These are phyloP conservation scores for Verasper variegatus DNA, from an alignment of 2,113 vertebrate species.

Conservation along the genomic window DNA sequence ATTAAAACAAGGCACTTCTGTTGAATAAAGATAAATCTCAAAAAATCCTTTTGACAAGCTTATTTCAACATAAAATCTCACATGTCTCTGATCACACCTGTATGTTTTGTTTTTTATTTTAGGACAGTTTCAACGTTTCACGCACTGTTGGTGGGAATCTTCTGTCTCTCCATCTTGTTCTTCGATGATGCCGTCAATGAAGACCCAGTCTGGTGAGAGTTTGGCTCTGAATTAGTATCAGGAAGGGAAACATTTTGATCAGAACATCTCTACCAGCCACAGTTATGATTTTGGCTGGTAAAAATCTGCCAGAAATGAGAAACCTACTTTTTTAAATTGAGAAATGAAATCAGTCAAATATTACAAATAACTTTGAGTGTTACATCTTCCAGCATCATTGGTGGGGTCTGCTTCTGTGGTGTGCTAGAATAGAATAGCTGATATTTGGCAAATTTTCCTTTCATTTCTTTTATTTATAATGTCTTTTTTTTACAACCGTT, in stretches of 20 bases:
- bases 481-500: no score
- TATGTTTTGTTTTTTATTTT: slow-evolving; percentile 53
- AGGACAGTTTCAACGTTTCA: slow-evolving; percentile 97
- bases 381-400: no score
- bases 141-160: slow-evolving; percentile 90
- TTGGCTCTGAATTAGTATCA: no score
- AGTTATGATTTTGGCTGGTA: not conserved
- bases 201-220: slow-evolving; percentile 94
- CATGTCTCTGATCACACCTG: not conserved
- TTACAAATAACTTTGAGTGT: no score
- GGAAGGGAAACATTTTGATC: no score
- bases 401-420: no score
- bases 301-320: no score
- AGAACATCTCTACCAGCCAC: no score
- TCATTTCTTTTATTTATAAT: no score
- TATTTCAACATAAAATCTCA: not conserved
- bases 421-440: not conserved
- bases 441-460: not conserved
- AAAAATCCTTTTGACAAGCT: not conserved
- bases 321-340: no score
- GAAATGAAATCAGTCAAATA: no score
- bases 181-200: slow-evolving; percentile 90
- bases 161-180: slow-evolving; percentile 90
- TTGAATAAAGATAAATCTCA: slow-evolving; percentile 5
- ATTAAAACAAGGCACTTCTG: slow-evolving; percentile 6